Evolutionary conservation across 2,113 vertebrate genomes (phyloP).

Genomic region (Perca fluviatilis): DNA sequence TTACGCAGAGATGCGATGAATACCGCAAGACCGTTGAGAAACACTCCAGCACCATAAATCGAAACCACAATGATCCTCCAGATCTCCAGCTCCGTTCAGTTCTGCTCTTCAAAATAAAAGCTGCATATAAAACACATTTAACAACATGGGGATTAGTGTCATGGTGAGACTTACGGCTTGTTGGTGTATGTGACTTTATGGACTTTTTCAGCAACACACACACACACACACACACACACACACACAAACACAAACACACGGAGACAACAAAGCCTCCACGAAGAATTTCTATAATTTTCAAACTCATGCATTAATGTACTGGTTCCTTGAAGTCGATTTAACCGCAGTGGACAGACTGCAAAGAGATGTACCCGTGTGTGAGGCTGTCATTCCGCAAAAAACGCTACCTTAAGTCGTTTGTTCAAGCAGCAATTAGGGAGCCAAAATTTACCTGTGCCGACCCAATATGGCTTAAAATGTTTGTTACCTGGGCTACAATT

Average conservation of each 20-base stretch:
- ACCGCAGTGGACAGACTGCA: not conserved
- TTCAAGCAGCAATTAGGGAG: too few relatives aligned
- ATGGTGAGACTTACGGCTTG: slow-evolving; percentile 39
- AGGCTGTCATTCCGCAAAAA: too few relatives aligned
- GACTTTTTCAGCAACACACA: slow-evolving; percentile 12
- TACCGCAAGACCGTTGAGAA: slow-evolving; percentile 64
- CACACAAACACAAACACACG: not conserved
- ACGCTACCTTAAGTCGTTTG: too few relatives aligned
- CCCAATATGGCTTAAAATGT: too few relatives aligned
- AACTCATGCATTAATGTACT: not conserved
- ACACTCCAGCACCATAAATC: slow-evolving; percentile 59
- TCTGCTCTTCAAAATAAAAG: slow-evolving; percentile 38
- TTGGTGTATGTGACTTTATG: slow-evolving; percentile 37
- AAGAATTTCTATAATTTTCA: slow-evolving; percentile 9
- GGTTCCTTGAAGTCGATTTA: not conserved
- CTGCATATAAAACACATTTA: slow-evolving; percentile 54
- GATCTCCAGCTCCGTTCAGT: slow-evolving; percentile 48
- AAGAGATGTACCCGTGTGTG: not conserved
- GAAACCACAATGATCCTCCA: slow-evolving; percentile 48
- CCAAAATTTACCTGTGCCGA: too few relatives aligned
- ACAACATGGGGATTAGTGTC: slow-evolving; percentile 42
- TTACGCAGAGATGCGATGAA: slow-evolving; percentile 63
- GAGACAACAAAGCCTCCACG: not conserved
- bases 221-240: slow-evolving; percentile 1
- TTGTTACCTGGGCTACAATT: too few relatives aligned